phyloP scores from a whole-genome alignment of 2,888 invertebrate species.

The Dastarcus helophoroides region DNA sequence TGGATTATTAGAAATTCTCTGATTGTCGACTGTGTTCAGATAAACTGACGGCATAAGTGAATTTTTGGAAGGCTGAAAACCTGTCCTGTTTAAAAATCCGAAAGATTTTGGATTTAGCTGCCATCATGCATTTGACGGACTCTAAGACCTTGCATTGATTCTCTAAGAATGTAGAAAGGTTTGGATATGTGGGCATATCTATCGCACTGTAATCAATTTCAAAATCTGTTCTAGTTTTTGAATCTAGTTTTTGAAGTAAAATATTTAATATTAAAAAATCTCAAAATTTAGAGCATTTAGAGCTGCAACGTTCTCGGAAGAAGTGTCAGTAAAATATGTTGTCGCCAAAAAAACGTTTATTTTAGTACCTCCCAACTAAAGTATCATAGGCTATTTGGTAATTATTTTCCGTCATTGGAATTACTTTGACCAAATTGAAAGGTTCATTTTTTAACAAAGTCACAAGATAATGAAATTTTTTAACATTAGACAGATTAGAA shows the following conservation, averaged over 20 bases:
- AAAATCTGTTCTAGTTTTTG: too few relatives aligned
- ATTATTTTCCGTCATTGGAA: slow-evolving; percentile 5
- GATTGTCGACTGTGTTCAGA: too few relatives aligned
- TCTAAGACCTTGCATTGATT: slow-evolving; percentile 6
- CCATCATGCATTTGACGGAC: slow-evolving; percentile 4
- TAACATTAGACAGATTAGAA: slow-evolving; percentile 3
- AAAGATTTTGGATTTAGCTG: too few relatives aligned
- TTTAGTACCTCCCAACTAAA: slow-evolving; percentile 4
- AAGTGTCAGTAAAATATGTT: slow-evolving; percentile 8
- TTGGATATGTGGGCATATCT: slow-evolving; percentile 5
- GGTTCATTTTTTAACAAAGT: slow-evolving; percentile 3
- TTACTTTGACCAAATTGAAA: slow-evolving; percentile 2
- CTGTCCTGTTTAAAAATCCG: too few relatives aligned
- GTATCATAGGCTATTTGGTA: slow-evolving; percentile 7
- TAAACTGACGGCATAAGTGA: too few relatives aligned
- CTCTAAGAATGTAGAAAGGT: slow-evolving; percentile 1
- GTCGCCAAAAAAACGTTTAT: slow-evolving; percentile 5
- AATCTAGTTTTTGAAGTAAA: slow-evolving; percentile 7
- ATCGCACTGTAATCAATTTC: slow-evolving; percentile 4
- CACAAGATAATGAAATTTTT: slow-evolving; percentile 8
- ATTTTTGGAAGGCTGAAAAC: too few relatives aligned
- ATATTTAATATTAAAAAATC: slow-evolving; percentile 4
- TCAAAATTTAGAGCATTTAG: too few relatives aligned
- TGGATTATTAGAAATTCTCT: too few relatives aligned
- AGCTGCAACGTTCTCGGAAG: slow-evolving; percentile 3